phyloP scores from a whole-genome alignment of 2,113 vertebrate species.

The Erythrocercus mccallii region DNA sequence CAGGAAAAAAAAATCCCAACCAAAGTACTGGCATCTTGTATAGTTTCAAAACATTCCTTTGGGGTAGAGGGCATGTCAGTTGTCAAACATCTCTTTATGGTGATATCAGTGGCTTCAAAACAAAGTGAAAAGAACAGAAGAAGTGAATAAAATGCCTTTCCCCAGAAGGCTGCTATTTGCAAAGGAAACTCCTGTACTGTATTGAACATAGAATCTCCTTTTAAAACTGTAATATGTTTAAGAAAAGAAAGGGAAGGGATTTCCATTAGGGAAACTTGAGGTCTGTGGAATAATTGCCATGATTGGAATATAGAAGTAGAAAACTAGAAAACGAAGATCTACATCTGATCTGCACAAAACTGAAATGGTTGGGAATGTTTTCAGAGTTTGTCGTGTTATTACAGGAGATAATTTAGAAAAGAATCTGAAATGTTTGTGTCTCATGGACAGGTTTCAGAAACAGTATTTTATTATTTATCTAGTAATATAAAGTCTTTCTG shows the following conservation, averaged over 20 bases:
- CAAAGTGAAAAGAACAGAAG: neutral
- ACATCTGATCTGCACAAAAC: neutral
- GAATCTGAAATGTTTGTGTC: neutral
- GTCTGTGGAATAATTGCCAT: neutral
- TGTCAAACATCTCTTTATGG: neutral
- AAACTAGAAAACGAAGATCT: neutral
- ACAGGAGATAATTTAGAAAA: neutral
- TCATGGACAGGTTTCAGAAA: neutral
- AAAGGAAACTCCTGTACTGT: neutral
- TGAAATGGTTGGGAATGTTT: neutral
- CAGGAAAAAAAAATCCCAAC: neutral
- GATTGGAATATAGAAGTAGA: neutral
- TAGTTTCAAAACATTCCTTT: neutral
- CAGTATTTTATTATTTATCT: neutral
- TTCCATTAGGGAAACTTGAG: neutral
- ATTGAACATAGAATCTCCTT: neutral
- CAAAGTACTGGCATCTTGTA: neutral
- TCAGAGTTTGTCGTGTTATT: neutral
- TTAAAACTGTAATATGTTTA: neutral
- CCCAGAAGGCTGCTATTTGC: neutral
- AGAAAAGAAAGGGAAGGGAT: neutral
- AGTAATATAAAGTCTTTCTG: neutral
- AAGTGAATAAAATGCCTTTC: neutral
- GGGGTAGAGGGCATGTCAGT: neutral
- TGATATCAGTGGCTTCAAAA: neutral